Conservation (phyloP, 2,888 invertebrate genomes). For the Pandemis heparana region DNA sequence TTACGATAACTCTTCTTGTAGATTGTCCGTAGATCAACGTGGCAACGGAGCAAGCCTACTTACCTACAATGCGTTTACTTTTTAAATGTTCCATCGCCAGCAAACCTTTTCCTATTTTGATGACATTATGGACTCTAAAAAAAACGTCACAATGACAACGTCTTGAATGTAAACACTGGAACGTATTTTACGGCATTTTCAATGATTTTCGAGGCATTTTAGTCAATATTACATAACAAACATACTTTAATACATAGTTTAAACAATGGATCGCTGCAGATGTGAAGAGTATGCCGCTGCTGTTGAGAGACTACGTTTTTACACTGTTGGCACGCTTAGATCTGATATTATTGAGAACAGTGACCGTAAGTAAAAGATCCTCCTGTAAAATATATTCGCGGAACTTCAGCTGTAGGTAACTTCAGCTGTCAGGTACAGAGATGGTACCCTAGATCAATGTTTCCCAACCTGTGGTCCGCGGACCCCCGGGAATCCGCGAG, state of each 20-base stretch:
- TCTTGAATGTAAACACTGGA: neutral
- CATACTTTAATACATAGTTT: neutral
- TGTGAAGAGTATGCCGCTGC: slow-evolving; percentile 70
- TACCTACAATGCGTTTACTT: too few relatives aligned
- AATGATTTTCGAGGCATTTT: neutral
- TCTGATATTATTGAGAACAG: slow-evolving; percentile 69
- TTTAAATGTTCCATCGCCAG: too few relatives aligned
- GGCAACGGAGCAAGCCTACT: too few relatives aligned
- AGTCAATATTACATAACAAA: neutral
- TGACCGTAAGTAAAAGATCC: slow-evolving; percentile 60
- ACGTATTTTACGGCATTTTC: neutral
- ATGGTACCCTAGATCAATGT: too few relatives aligned
- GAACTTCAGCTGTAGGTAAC: too few relatives aligned
- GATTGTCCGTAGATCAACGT: too few relatives aligned
- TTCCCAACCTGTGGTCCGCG: too few relatives aligned
- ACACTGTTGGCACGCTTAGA: slow-evolving; percentile 68
- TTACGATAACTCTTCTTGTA: too few relatives aligned
- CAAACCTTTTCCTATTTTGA: neutral
- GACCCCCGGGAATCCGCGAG: too few relatives aligned
- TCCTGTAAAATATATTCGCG: too few relatives aligned
- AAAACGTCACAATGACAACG: slow-evolving; percentile 1
- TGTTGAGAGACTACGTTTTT: slow-evolving; percentile 68
- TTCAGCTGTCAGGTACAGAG: too few relatives aligned
- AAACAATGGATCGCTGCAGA: slow-evolving; percentile 71
- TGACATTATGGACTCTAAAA: neutral